Conservation (phyloP, 2,888 invertebrate species). For the Drosophila melanosoma region DNA sequence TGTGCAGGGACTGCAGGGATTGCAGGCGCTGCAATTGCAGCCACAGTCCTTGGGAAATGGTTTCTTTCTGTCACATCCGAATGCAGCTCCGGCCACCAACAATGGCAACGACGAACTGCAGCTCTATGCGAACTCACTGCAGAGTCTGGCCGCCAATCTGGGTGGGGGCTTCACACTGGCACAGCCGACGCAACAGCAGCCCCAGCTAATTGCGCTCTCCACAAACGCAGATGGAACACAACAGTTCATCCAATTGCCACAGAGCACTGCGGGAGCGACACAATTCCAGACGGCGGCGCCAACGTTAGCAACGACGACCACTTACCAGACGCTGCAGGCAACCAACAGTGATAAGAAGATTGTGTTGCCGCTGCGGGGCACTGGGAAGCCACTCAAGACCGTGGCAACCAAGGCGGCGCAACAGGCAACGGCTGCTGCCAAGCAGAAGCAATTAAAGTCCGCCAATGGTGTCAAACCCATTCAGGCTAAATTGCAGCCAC, state of each 20-base stretch:
- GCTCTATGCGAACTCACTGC: conserved; percentile 79
- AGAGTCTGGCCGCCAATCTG: conserved; percentile 79
- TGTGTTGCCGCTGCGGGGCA: conserved; percentile 68
- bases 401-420: conserved; percentile 78
- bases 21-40: conserved; percentile 75
- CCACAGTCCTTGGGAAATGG: conserved; percentile 79
- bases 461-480: conserved; percentile 76
- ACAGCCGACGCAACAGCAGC: conserved; percentile 69
- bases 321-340: conserved; percentile 79
- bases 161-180: conserved; percentile 80
- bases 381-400: conserved; percentile 75
- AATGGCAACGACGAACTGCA: conserved; percentile 74
- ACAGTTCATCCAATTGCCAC: conserved; percentile 80
- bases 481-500: conserved; percentile 75
- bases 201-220: conserved; percentile 80
- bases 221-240: conserved; percentile 80
- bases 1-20: conserved; percentile 63
- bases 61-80: conserved; percentile 78
- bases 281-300: conserved; percentile 52
- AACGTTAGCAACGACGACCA: conserved; percentile 57
- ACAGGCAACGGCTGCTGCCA: conserved; percentile 74
- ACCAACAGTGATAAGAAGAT: conserved; percentile 81
- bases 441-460: conserved; percentile 75
- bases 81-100: conserved; percentile 35
- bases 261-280: conserved; percentile 31